These are phyloP conservation scores for Strongylocentrotus purpuratus DNA, from an alignment of 35 echinoderm and acorn worm genomes.

Conservation along the genomic window DNA sequence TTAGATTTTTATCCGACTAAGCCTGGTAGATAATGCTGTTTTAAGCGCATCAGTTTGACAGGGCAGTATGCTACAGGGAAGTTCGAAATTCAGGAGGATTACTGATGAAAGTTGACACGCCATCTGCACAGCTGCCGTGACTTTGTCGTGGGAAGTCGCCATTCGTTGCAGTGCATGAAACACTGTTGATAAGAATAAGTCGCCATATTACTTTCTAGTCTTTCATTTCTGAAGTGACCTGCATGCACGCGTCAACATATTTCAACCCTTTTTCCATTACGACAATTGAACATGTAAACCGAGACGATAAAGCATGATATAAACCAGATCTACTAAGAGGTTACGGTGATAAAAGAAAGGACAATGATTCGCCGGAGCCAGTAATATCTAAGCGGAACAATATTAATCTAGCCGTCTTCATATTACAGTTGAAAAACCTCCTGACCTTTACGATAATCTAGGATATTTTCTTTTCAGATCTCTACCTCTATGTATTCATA, in stretches of 20 bases:
- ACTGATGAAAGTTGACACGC: background rate
- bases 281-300: background rate
- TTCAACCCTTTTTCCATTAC: background rate
- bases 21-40: background rate
- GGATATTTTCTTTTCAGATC: background rate
- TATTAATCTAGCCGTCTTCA: background rate
- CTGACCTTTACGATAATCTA: background rate
- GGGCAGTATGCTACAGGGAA: background rate
- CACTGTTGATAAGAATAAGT: too few relatives aligned
- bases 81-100: background rate
- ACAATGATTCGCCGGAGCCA: background rate
- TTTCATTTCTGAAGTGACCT: background rate
- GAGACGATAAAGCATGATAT: background rate
- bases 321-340: background rate
- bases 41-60: background rate
- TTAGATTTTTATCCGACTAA: background rate
- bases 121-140: conserved; percentile 6
- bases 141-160: background rate
- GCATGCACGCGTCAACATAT: background rate
- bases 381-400: background rate
- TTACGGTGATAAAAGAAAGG: background rate
- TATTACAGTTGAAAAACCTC: background rate
- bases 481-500: background rate
- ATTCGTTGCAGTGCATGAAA: background rate
- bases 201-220: background rate